Base-by-base conservation (phyloP, 2,797 vertebrate genomes). In the Chaunax sp. region DNA sequence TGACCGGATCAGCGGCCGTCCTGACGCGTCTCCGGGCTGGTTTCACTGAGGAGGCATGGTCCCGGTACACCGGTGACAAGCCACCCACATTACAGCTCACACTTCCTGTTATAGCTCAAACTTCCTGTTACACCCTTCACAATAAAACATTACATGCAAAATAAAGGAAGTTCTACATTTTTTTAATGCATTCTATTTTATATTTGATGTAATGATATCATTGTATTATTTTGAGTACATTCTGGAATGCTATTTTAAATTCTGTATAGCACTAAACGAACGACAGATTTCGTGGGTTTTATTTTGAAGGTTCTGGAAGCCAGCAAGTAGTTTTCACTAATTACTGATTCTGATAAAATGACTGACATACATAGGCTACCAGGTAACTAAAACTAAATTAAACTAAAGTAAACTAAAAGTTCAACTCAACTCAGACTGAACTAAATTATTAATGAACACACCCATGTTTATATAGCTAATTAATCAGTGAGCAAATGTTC, bases 301-400 rank as follows among this genome's bases (percentile, higher is more conserved):
- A 72, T 77, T 81, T 66, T 81, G 72, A 74, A 84, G 14, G 28
- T 5, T 30, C 28, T 30, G 28, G 28, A 30, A 30, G 28, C 28
- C 28, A 6, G 28, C 28, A 30, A 9, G 28, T 30, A 30, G 1
- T 30, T 30, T 6, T 6, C 28, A n/a, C 28, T 30, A 30, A 2
- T 9, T 30, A 9, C 9, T 9, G 5, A 30, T 30, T 30, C 28
- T 30, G 28, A 30, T 5, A 30, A 30, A 9, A 9, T 30, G 28
- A 6, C 28, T 5, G 3, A 30, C n/a, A n/a, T n/a, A n/a, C n/a
- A n/a, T n/a, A n/a, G n/a, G n/a, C n/a, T n/a, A n/a, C n/a, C n/a
- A n/a, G n/a, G n/a, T n/a, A n/a, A n/a, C n/a, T n/a, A n/a, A n/a
- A 30, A 30, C 28, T 9, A 30, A 30, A 30, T 9, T 30, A 30